Percentiles rank a stretch among this genome's conserved stretches.
Evolutionary conservation across 2,797 vertebrate genomes (phyloP).

Genomic region (Gallinago stenura): DNA sequence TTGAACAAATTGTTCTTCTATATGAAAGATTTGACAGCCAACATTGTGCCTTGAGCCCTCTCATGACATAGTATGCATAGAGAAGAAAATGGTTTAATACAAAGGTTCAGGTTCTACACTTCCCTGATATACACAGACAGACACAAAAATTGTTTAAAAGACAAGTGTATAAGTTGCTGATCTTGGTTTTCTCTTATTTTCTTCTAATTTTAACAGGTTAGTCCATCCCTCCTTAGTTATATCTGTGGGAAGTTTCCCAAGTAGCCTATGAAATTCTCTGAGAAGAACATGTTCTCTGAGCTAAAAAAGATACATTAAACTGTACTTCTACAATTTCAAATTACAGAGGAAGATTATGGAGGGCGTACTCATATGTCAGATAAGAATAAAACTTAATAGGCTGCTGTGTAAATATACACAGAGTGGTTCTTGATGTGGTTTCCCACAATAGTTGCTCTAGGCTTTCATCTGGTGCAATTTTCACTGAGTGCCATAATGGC

Average conservation of each 20-base stretch:
- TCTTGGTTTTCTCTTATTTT: neutral
- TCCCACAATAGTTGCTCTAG: slow-evolving; percentile 9
- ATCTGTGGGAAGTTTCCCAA: neutral
- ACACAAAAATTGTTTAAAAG: neutral
- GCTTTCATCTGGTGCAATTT: slow-evolving; percentile 50
- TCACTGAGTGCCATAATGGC: slow-evolving; percentile 19
- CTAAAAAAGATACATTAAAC: slow-evolving; percentile 23
- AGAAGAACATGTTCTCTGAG: neutral
- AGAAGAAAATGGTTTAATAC: neutral
- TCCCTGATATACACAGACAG: neutral
- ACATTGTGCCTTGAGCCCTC: neutral
- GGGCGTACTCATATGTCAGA: slow-evolving; percentile 13
- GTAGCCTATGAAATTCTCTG: neutral
- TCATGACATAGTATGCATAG: neutral
- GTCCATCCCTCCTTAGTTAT: neutral
- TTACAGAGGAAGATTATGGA: slow-evolving; percentile 34
- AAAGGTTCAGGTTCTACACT: neutral
- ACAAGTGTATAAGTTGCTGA: neutral
- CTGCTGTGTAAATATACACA: slow-evolving; percentile 29
- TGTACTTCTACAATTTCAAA: slow-evolving; percentile 29
- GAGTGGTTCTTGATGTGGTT: slow-evolving; percentile 44
- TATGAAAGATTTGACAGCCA: neutral
- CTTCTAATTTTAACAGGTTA: neutral
- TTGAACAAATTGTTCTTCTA: neutral
- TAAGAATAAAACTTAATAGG: slow-evolving; percentile 14